phyloP scores from a whole-genome alignment of 2,113 vertebrate species.

The Collichthys lucidus region DNA sequence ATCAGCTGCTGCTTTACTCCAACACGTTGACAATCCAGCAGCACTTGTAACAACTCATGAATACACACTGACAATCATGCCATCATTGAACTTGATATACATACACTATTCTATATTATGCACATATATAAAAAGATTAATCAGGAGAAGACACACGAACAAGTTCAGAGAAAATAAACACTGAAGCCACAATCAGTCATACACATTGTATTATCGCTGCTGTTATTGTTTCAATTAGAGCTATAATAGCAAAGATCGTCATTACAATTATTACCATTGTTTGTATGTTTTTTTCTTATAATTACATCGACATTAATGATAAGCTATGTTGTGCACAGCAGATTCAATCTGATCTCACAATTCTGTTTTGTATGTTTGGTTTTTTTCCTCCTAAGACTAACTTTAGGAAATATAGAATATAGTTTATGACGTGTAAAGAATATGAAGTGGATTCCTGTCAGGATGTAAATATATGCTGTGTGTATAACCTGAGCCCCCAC shows the following conservation, averaged over 20 bases:
- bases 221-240: background rate
- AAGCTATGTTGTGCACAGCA: no score
- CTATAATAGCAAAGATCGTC: background rate
- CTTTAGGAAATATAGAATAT: background rate
- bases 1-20: background rate
- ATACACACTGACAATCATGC: no score
- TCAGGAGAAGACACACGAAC: no score
- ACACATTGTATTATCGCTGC: background rate
- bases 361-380: no score
- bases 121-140: no score
- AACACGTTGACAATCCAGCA: background rate
- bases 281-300: background rate
- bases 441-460: background rate
- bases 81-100: no score
- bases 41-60: no score
- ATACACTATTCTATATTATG: no score
- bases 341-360: no score
- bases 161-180: background rate
- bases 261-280: background rate
- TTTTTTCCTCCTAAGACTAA: background rate
- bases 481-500: constrained; percentile 5
- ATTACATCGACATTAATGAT: no score
- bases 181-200: background rate
- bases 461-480: background rate
- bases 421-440: background rate